Conservation (phyloP, 2,797 vertebrate genomes). For the Epinephelus malabaricus region DNA sequence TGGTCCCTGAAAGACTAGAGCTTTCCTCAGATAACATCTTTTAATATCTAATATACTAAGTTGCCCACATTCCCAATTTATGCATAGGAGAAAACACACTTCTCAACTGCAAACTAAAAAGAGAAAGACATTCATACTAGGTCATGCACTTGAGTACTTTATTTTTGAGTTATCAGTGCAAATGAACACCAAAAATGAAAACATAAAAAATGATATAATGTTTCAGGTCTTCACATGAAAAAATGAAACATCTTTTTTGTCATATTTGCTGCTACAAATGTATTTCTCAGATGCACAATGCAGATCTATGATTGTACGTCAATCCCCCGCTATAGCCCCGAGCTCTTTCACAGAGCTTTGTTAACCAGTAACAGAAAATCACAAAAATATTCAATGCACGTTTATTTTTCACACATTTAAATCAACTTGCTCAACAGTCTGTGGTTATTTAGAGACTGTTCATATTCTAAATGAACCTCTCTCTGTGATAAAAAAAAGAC, state of each 20-base stretch:
- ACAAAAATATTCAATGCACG: conserved; percentile 85
- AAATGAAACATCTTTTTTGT: conserved; percentile 78
- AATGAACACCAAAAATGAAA: conserved; percentile 90
- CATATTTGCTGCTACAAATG: conserved; percentile 84
- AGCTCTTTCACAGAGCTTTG: conserved; percentile 75
- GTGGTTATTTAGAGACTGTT: conserved; percentile 82
- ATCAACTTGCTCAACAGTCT: conserved; percentile 83
- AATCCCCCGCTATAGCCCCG: conserved; percentile 76
- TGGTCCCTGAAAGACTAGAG: background rate
- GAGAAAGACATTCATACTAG: conserved; percentile 71
- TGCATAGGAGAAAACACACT: conserved; percentile 1
- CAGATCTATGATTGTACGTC: conserved; percentile 85
- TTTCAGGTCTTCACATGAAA: conserved; percentile 86
- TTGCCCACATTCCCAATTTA: background rate
- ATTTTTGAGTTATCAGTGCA: conserved; percentile 91
- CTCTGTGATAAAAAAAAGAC: conserved; percentile 81
- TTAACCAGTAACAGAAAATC: conserved; percentile 86
- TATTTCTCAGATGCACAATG: conserved; percentile 85
- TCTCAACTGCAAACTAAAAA: conserved; percentile 51
- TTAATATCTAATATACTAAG: background rate
- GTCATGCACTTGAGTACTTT: conserved; percentile 90
- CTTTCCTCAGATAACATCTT: background rate
- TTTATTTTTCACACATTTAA: conserved; percentile 84
- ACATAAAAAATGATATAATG: conserved; percentile 85
- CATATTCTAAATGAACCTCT: conserved; percentile 82